Base-by-base conservation (phyloP, 2,888 invertebrate genomes). In the Hipparchia sbordonii region DNA sequence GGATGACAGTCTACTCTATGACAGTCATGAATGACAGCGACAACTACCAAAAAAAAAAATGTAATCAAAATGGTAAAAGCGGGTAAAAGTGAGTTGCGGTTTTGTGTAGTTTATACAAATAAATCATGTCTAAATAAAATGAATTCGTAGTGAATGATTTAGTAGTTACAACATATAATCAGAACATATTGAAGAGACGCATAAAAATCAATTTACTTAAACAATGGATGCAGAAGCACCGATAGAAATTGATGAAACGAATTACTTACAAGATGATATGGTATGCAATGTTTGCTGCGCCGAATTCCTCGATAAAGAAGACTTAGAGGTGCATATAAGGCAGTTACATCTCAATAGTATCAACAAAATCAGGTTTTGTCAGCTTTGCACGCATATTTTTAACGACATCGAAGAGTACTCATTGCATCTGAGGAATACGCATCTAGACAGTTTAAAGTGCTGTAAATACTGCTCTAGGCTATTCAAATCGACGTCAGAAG, bases 271-370 rank as follows among this genome's bases (percentile, higher is more conserved):
- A 6, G 70, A 76, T 0, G 89, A 89, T 0, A 87, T 87, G 0
- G 85, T 84, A 0, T 90, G 90, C 63, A 65, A 60, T 0, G 78
- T 84, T 66, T 91, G 90, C 67, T 77, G 76, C 45, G 89, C 90
- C 1, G 90, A 93, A 79, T 93, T 92, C 52, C 77, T 92, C 0
- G 91, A 92, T 13, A 76, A 82, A 0, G 87, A 85, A 1, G 93
- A 93, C 70, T 77, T 93, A 6, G 67, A 79, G 0, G 63, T 87
- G 0, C 93, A 93, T 69, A 61, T 86, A 2, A 72, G 74, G 0
- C 90, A 90, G 72, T 79, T 91, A 2, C 93, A 92, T 71, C 51
- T 77, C 0, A 74, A 46, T 1, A 67, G 73, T 33, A 60, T 54
- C 2, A 80, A 57, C 8, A 67, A 72, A 13, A 72, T 72, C 6